Evolutionary conservation across 2,888 invertebrate species (phyloP), one percentile per base, ranked within the genome.

Genomic region (Stictocephala bisonia): DNA sequence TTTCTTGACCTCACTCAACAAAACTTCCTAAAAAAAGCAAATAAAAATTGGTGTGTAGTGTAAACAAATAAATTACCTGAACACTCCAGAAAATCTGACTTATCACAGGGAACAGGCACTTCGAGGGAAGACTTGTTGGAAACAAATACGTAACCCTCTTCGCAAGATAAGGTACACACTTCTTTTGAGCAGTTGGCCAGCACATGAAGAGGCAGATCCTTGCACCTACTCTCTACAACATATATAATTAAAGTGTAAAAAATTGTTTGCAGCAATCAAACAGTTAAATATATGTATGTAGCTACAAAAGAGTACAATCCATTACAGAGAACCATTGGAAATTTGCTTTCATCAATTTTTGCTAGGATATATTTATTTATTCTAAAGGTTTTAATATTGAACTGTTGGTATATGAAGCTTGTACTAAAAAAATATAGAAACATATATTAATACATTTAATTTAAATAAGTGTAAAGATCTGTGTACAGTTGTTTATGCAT

Each of bases 21-120:
- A 31, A 31, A 31, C 11, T 31, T 6, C 6, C 35, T 35, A 11
- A n/a, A n/a, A n/a, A n/a, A n/a, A n/a, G n/a, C n/a, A n/a, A n/a
- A n/a, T n/a, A n/a, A n/a, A n/a, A n/a, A n/a, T n/a, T n/a, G n/a
- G n/a, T n/a, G n/a, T n/a, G n/a, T 35, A 9, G 35, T 35, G 35
- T 9, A 4, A 56, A 4, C 24, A 27, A 48, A 77, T 79, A n/a
- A n/a, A n/a, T 79, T 78, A 87, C 87, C 84, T 74, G 86, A 85
- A 80, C 90, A 91, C 79, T 90, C 90, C 0, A 89, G 89, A 76
- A 86, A 22, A 20, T 35, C 18, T 0, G 51, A 51, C 15, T 35
- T 51, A 26, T 69, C 69, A 53, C 69, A 69, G 0, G 69, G 69
- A 69, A 53, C 51, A 18, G 35, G 69, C 1, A 69, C 56, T 53